These are phyloP conservation scores for Pipra filicauda DNA, from an alignment of 2,113 vertebrate species.

Conservation along the genomic window DNA sequence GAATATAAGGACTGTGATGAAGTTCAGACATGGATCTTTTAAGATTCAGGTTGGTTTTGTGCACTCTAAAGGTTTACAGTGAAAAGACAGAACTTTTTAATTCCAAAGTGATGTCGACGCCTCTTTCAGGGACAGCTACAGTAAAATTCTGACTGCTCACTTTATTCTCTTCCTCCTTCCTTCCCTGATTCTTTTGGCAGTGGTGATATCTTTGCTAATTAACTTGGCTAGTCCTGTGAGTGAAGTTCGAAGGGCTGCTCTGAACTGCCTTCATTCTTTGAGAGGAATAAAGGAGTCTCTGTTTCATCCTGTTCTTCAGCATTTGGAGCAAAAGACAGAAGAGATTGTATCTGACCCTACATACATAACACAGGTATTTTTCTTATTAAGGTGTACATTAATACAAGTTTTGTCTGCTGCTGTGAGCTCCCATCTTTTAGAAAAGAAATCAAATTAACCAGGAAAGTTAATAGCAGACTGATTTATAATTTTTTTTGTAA, in stretches of 20 bases:
- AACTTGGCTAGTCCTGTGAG: slow-evolving; percentile 82
- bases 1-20: background rate
- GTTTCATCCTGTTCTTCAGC: slow-evolving; percentile 77
- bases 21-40: background rate
- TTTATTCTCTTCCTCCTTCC: background rate
- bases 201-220: slow-evolving; percentile 83
- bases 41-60: background rate
- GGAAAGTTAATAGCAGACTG: background rate
- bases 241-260: slow-evolving; percentile 84
- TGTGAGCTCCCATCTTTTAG: background rate
- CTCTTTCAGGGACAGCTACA: background rate
- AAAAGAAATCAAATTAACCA: background rate
- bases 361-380: slow-evolving; percentile 82
- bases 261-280: slow-evolving; percentile 78
- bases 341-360: slow-evolving; percentile 86
- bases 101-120: background rate
- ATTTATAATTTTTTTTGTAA: background rate
- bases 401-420: background rate
- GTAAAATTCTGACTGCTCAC: background rate
- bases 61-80: background rate
- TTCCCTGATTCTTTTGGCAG: slow-evolving; percentile 58
- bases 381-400: background rate
- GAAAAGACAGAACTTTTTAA: background rate
- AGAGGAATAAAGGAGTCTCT: slow-evolving; percentile 60
- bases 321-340: slow-evolving; percentile 80